Conservation (phyloP, 1,140 invertebrate species). For the Nephila pilipes region DNA sequence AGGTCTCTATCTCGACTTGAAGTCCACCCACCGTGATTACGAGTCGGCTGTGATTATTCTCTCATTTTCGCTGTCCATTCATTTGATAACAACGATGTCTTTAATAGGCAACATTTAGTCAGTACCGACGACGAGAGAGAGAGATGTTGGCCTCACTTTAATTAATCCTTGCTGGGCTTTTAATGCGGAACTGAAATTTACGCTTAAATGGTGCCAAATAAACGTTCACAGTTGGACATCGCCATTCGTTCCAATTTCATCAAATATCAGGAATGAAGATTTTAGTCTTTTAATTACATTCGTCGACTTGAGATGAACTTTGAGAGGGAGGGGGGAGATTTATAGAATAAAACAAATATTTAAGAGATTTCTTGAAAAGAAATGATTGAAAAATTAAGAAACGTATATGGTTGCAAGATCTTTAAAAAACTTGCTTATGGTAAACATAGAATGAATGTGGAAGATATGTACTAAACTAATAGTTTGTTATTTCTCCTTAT, state of each 20-base stretch:
- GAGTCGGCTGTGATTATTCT: slow-evolving; percentile 7
- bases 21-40: not conserved
- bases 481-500: no score
- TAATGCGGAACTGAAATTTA: slow-evolving; percentile 10
- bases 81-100: slow-evolving; percentile 9
- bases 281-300: not conserved
- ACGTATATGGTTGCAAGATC: no score
- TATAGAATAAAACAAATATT: no score
- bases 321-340: no score
- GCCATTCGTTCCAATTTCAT: not conserved
- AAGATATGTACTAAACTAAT: no score
- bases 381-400: no score
- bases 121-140: not conserved
- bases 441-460: no score
- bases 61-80: slow-evolving; percentile 21
- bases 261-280: not conserved
- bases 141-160: slow-evolving; percentile 7
- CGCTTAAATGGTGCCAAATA: slow-evolving; percentile 12
- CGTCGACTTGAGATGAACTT: not conserved
- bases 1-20: slow-evolving; percentile 21
- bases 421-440: no score
- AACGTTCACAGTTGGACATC: not conserved
- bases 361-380: no score
- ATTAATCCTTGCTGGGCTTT: slow-evolving; percentile 8
- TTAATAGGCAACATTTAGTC: slow-evolving; percentile 1